Evolutionary conservation across 2,888 invertebrate genomes (phyloP), one percentile per base, ranked within the genome.

Genomic region (Brachylomia viminalis): DNA sequence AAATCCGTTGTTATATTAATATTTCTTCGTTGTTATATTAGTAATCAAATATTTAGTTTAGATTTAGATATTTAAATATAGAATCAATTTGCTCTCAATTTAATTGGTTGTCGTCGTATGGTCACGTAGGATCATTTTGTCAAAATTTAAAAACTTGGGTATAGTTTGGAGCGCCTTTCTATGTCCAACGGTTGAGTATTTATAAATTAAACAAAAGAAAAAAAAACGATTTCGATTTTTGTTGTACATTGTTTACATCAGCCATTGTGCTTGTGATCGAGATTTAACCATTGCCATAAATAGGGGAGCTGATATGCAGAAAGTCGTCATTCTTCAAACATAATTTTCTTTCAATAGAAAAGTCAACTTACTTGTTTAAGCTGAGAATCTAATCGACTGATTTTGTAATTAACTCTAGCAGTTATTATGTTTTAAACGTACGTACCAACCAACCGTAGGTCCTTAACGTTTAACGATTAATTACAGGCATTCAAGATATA

Each of bases 401-500:
- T 33, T 52, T 45, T 75, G 10, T 20, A 23, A 38, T 7, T 33
- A 33, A 47, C 17, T 38, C n/a, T n/a, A 30, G 2, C 13, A 56
- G 30, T 54, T 20, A n/a, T 61, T 58, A 42, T 71, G 33, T 59
- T 64, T 68, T 17, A 75, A 8, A 66, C 72, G 62, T 45, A 2
- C 38, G n/a, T n/a, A 38, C 47, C 52, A 69, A 68, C 64, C n/a
- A 75, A 61, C 20, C 11, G 49, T 56, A 27, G 54, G 54, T 75
- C 54, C 45, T 68, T 67, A 33, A 68, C 59, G n/a, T 67, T 70
- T 10, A 20, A 65, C 38, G 64, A 86, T 71, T 73, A 83, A 86
- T 80, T 47, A 47, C 61, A 8, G 4, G 17, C 30, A 42, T 61
- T 45, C 61, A 27, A 73, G 77, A 75, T 72, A 86, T 58, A 64